A percentile compares a stretch with the other conserved stretches of the same genome.
Conservation (phyloP, 2,113 vertebrate species). For the Sprattus sprattus region DNA sequence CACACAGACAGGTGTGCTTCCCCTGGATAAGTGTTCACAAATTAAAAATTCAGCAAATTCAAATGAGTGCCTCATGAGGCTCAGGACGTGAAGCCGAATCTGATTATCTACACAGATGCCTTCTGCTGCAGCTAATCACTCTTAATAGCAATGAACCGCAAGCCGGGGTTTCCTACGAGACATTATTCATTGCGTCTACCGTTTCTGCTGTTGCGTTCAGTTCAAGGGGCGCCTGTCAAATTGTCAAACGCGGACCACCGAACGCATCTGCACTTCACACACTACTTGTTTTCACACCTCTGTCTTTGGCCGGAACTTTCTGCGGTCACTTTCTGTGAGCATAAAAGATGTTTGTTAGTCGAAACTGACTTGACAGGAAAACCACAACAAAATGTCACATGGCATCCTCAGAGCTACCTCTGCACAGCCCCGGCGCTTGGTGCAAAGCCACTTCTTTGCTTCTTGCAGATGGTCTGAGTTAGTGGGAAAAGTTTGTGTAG, state of each 20-base stretch:
- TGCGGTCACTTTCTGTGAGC: conserved; percentile 28
- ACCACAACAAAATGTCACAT: conserved; percentile 50
- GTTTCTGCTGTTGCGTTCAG: not conserved
- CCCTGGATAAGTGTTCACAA: conserved; percentile 26
- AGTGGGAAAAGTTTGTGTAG: conserved; percentile 18
- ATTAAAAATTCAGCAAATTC: conserved; percentile 19
- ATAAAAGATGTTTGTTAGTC: conserved; percentile 49
- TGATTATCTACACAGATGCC: not conserved
- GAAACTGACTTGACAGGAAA: conserved; percentile 54
- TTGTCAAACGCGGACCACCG: not conserved
- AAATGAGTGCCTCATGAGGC: conserved; percentile 3
- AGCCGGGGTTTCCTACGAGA: not conserved
- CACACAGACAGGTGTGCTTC: conserved; percentile 25
- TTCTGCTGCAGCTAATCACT: not conserved
- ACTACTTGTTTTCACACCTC: conserved; percentile 23
- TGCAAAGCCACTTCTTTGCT: conserved; percentile 1
- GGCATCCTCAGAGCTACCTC: conserved; percentile 37
- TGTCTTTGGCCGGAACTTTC: conserved; percentile 24
- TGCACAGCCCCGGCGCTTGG: not conserved
- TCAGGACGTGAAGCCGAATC: not conserved
- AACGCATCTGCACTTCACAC: not conserved
- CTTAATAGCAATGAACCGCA: conserved; percentile 7
- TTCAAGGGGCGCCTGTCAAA: not conserved
- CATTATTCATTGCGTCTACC: not conserved
- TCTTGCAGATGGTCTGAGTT: not conserved